A percentile compares a stretch with the other conserved stretches of the same genome.
phyloP scores from a whole-genome alignment of 1,140 invertebrate species.

The Eufriesea mexicana region DNA sequence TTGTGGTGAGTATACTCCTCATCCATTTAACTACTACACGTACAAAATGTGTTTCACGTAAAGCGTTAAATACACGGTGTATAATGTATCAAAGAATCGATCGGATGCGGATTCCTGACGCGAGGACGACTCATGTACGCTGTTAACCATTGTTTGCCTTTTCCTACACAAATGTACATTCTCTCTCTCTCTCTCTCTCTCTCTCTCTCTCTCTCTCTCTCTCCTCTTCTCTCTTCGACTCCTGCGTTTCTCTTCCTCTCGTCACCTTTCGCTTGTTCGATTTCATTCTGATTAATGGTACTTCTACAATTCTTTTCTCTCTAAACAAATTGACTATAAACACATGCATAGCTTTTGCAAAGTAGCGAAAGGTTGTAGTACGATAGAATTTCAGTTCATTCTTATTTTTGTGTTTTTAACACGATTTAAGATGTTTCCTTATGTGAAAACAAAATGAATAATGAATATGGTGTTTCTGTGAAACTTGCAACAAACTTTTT shows the following conservation, averaged over 20 bases:
- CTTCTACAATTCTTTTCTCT: slow-evolving; percentile 1
- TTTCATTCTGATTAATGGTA: slow-evolving; percentile 10
- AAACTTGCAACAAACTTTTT: neutral
- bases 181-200: slow-evolving; percentile 11
- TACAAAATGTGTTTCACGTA: neutral
- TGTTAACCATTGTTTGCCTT: slow-evolving; percentile 43
- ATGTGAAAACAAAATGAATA: neutral
- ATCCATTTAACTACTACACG: neutral
- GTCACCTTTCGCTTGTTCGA: neutral
- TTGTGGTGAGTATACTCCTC: slow-evolving; percentile 75
- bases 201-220: neutral
- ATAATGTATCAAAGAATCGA: slow-evolving; percentile 55
- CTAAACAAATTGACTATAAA: slow-evolving; percentile 10
- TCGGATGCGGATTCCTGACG: slow-evolving; percentile 52
- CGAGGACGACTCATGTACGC: slow-evolving; percentile 28
- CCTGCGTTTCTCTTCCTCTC: neutral
- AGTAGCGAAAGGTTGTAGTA: slow-evolving; percentile 32
- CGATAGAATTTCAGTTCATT: slow-evolving; percentile 32
- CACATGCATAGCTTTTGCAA: neutral
- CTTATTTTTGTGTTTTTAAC: neutral
- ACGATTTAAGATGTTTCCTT: neutral
- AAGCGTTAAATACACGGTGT: slow-evolving; percentile 11
- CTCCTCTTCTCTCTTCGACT: neutral
- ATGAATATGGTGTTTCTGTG: neutral
- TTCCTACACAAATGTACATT: slow-evolving; percentile 56